Evolutionary conservation across 2,888 invertebrate species (phyloP), one percentile per base, ranked within the genome.

Genomic region (Melieria crassipennis): DNA sequence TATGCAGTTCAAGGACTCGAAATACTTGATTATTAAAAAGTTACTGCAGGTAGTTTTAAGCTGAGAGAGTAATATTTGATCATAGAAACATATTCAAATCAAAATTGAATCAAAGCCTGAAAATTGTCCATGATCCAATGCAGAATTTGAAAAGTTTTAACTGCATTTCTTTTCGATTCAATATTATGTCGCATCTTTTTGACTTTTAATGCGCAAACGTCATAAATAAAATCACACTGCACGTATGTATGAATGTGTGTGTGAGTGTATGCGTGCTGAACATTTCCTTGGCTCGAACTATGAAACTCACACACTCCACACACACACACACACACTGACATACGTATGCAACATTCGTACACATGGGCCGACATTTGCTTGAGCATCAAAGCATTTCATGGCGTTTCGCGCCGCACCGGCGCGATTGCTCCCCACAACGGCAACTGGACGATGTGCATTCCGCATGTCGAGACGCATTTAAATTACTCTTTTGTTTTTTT

Each of bases 401-500:
- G 13, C 7, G 16, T n/a, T 58, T 10, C 48, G 6, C 42, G 52
- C 43, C 42, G 64, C 50, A 43, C 55, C 52, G 30, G 13, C 52
- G 43, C 52, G 55, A 65, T 55, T 65, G 2, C 30, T 50, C 43
- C 64, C 42, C 64, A 55, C 64, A 55, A 43, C 50, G n/a, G 65
- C 70, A 77, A 77, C 76, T 79, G 71, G 73, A 73, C 64, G 73
- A 75, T 72, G 74, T 76, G 74, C 75, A 72, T 73, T 73, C 66
- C 71, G 67, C 56, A 72, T 72, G 74, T 50, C 79, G 75, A 76
- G 81, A 78, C 75, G 75, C 57, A 65, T 68, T 30, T 30, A 30
- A 30, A 30, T 30, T 30, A 65, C 68, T 73, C 50, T 69, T 75
- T 71, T 78, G 69, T 64, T 66, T 65, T 62, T 56, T 77, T 77